Base-by-base conservation (phyloP, 1,140 invertebrate genomes). In the Papilio helenus region DNA sequence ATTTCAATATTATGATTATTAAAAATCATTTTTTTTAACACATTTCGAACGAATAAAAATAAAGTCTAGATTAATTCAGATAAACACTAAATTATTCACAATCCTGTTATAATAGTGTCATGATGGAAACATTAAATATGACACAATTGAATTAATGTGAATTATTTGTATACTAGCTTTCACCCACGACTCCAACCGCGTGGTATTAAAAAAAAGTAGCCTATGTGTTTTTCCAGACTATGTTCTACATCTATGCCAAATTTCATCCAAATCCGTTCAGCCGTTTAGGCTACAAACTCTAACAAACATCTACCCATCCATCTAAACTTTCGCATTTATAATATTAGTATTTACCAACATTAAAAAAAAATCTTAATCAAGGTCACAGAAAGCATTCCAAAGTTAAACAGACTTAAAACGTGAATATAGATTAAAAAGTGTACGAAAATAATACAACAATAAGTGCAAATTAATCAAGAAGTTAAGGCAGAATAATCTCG, bases 391-490 rank as follows among this genome's bases (percentile, higher is more conserved):
- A 18, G 49, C 49, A 55, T 55, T 55, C 44, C 9, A 46, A 23
- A 46, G 34, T 71, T 71, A 72, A 68, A 26, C 3, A 16, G 10
- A n/a, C n/a, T n/a, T n/a, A n/a, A n/a, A 72, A 51, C 44, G 51
- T 42, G 42, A 51, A 20, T 74, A 44, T 74, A 49, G 5, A 18
- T 74, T 74, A 51, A 23, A 44, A 74, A 26, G 12, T 74, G 20
- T 39, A 26, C n/a, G n/a, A n/a, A n/a, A n/a, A n/a, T 29, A 58
- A 51, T 16, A 58, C 26, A 58, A 55, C 16, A 20, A 77, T 77
- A 77, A 4, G 55, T 61, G 74, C 29, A 58, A 34, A 76, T 39
- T 39, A 76, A 20, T 61, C 4, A 77, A n/a, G 20, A 34, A 58
- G 29, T 23, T 23, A 61, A 61, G 8, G 16, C 73, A 76, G 72